Evolutionary conservation across 1,140 invertebrate genomes (phyloP), one percentile per base, ranked within the genome.

Genomic region (Formica selysi): DNA sequence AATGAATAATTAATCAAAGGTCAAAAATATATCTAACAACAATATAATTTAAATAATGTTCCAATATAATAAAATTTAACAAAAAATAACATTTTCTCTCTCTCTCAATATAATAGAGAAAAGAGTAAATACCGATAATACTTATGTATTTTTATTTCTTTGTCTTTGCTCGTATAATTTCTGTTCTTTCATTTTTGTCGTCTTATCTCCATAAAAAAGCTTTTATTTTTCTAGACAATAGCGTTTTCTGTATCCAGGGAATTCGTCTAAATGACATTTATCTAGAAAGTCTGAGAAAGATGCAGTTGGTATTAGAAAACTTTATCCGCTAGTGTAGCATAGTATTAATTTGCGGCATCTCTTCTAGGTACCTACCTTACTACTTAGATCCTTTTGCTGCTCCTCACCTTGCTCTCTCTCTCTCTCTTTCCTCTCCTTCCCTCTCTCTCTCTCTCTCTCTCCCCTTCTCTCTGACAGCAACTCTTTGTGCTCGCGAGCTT

Each of bases 401-500:
- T 19, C 19, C 16, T 54, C 19, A 8, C 41, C 10, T 1, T 22
- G 10, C 44, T 57, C 19, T 38, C 44, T 22, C 22, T 22, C n/a
- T 16, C 44, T 26, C 44, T 13, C 26, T 16, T 4, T n/a, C 10
- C 4, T n/a, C 5, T 0, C 7, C 16, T 0, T 32, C 22, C 19
- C 22, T 38, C 1, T 51, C 8, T 32, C 32, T 38, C 36, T 44
- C 57, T 76, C 57, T 62, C 26, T 29, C 26, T 76, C 57, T 62
- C 26, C 62, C 16, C 29, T 38, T 51, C 61, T 36, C 29, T 65
- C 3, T 8, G 7, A 6, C 22, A 41, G 16, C 19, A 16, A 88
- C 87, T 87, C 86, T 80, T 79, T 88, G 81, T 89, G 70, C 59
- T 57, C 61, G 11, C 26, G 26, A 65, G 41, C 38, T 62, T 78